Base-by-base conservation (phyloP, 2,113 vertebrate species). In the Hemibagrus wyckioides region DNA sequence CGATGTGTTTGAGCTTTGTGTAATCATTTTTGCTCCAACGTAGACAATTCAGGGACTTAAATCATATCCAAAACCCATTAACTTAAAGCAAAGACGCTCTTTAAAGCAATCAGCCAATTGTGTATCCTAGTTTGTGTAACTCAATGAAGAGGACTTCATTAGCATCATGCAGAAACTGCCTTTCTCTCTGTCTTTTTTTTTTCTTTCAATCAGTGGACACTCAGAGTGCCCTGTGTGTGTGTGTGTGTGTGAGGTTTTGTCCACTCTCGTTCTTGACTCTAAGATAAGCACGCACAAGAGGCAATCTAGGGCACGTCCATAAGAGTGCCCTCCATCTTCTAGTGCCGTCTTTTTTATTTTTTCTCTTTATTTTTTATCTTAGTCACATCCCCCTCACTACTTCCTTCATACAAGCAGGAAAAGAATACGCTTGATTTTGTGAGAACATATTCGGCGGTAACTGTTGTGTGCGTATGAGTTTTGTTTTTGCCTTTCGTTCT, bases 141-240 rank as follows among this genome's bases (percentile, higher is more conserved):
- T 93, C 93, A 94, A 91, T 91, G 92, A 94, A 95, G 93, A 94
- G 93, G 89, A 92, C 93, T 94, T 95, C 93, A 94, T 95, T 93
- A 94, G 93, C 21, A 89, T 90, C 91, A 93, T 93, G 92, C 92
- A 90, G 92, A 92, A 93, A 94, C 39, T 77, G 54, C 10, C 9
- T 89, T 87, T 73, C 88, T 61, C 21, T 86, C 28, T 41, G 21
- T 54, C 59, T 44, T 17, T 15, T n/a, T 77, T 28, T 10, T 8
- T 87, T 87, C 63, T 86, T 80, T 7, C 76, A 80, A 75, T 75
- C 88, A 86, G 65, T 52, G 85, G 61, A 56, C 73, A 54, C 44
- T 48, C 67, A 36, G 85, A 48, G 82, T 30, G 15, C 44, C 75
- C 73, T 21, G 50, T 33, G 52, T 57, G 52, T 56, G 77, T 80